These are phyloP conservation scores for Polia nebulosa DNA, from an alignment of 2,888 invertebrate species.

Conservation along the genomic window DNA sequence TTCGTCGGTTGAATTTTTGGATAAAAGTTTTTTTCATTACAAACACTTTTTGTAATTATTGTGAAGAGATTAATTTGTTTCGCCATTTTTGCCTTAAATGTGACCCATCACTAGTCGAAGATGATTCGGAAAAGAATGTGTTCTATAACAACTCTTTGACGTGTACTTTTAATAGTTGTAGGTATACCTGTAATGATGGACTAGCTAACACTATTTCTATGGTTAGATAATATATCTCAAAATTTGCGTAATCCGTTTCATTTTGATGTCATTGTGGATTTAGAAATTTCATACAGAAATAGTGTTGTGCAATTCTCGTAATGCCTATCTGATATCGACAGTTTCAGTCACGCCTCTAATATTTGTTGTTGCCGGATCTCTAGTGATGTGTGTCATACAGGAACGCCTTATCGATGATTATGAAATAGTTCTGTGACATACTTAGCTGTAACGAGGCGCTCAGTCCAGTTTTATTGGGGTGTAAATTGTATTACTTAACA, in stretches of 20 bases:
- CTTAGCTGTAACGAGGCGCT: conserved; percentile 14
- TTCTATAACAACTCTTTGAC: not conserved
- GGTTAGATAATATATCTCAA: too few species aligned
- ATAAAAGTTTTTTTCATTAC: too few species aligned
- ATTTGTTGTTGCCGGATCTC: conserved; percentile 47
- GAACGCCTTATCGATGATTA: conserved; percentile 53
- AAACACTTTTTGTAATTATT: too few species aligned
- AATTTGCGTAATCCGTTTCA: too few species aligned
- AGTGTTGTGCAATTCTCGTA: conserved; percentile 56
- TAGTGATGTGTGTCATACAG: conserved; percentile 45
- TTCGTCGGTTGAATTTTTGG: too few species aligned
- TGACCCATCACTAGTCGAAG: not conserved
- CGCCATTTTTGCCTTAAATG: too few species aligned
- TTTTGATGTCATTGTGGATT: not conserved
- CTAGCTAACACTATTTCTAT: not conserved
- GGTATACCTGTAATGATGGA: too few species aligned
- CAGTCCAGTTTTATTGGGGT: conserved; percentile 17
- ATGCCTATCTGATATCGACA: conserved; percentile 62
- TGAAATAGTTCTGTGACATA: conserved; percentile 37
- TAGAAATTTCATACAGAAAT: conserved; percentile 15
- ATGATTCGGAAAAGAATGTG: not conserved
- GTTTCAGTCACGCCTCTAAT: conserved; percentile 55
- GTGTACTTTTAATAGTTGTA: too few species aligned
- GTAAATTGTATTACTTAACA: not conserved
- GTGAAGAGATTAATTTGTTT: too few species aligned